Evolutionary conservation across 1,140 invertebrate species (phyloP).

Genomic region (Drosophila parabipectinata): DNA sequence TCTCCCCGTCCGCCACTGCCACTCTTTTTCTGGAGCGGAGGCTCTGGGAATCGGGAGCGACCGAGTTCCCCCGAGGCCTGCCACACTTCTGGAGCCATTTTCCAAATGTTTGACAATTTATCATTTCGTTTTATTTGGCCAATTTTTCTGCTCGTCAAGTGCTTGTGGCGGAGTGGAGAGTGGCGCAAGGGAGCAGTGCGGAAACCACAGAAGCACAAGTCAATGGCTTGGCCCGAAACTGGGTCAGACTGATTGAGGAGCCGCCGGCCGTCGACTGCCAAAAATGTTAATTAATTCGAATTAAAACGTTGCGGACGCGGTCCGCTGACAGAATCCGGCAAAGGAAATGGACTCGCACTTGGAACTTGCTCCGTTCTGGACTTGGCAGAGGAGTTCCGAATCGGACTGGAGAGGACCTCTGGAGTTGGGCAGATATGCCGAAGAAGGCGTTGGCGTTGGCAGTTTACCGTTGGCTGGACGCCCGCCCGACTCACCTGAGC

Average conservation of each 20-base stretch:
- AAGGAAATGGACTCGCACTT: conserved; percentile 14
- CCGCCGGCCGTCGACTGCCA: conserved; percentile 40
- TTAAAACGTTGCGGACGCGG: conserved; percentile 66
- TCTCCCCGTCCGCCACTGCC: conserved; percentile 41
- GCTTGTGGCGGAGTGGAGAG: conserved; percentile 12
- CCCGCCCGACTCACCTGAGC: conserved; percentile 60
- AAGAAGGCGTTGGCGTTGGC: conserved; percentile 75
- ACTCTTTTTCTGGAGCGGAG: conserved; percentile 1
- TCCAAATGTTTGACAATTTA: conserved; percentile 66
- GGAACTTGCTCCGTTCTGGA: conserved; percentile 2
- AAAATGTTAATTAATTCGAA: conserved; percentile 77
- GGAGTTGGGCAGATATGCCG: conserved; percentile 54
- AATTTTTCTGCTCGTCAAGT: conserved; percentile 60
- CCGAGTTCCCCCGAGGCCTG: conserved; percentile 32
- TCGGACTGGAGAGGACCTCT: conserved; percentile 22
- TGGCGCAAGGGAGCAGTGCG: neutral
- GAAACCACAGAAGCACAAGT: conserved; percentile 47
- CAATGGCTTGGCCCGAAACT: conserved; percentile 53
- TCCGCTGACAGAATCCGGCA: conserved; percentile 38
- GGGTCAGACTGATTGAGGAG: conserved; percentile 51
- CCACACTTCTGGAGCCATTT: conserved; percentile 73
- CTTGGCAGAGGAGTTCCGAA: conserved; percentile 30
- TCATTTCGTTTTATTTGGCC: conserved; percentile 51
- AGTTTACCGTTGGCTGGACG: conserved; percentile 66
- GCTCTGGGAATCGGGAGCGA: conserved; percentile 35